phyloP scores from a whole-genome alignment of 2,113 vertebrate species.

The Alces alces region DNA sequence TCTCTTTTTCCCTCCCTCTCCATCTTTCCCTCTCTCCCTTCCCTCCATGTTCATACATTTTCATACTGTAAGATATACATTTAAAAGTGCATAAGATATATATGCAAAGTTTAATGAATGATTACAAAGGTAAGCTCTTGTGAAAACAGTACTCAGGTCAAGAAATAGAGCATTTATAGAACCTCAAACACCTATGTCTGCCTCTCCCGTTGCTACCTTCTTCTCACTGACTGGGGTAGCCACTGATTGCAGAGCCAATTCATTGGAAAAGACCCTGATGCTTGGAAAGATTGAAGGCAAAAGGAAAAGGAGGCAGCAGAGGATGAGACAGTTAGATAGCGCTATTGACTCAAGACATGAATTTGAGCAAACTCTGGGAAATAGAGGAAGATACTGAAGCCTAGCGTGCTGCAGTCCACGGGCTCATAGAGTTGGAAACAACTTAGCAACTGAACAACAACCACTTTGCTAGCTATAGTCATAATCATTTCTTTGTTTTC shows the following conservation, averaged over 20 bases:
- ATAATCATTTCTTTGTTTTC: background rate
- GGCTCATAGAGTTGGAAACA: background rate
- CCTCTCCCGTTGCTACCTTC: accelerated
- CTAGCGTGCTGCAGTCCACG: background rate
- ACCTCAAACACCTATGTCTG: background rate
- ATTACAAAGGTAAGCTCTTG: background rate
- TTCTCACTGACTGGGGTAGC: background rate
- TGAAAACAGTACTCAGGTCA: background rate
- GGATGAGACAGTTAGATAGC: background rate
- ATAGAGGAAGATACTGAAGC: background rate
- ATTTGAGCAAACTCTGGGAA: background rate
- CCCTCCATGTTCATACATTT: background rate
- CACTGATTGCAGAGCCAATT: background rate
- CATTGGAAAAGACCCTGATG: background rate
- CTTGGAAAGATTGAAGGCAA: background rate
- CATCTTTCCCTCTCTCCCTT: background rate
- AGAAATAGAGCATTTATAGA: background rate
- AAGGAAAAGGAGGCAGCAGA: background rate
- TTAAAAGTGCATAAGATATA: background rate
- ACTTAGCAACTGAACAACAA: background rate
- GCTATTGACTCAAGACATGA: background rate
- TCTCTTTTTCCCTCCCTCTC: background rate
- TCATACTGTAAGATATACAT: background rate
- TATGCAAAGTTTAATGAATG: background rate
- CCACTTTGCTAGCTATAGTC: background rate